Evolutionary conservation across 2,113 vertebrate species (phyloP).

Genomic region (Nipponia nippon): DNA sequence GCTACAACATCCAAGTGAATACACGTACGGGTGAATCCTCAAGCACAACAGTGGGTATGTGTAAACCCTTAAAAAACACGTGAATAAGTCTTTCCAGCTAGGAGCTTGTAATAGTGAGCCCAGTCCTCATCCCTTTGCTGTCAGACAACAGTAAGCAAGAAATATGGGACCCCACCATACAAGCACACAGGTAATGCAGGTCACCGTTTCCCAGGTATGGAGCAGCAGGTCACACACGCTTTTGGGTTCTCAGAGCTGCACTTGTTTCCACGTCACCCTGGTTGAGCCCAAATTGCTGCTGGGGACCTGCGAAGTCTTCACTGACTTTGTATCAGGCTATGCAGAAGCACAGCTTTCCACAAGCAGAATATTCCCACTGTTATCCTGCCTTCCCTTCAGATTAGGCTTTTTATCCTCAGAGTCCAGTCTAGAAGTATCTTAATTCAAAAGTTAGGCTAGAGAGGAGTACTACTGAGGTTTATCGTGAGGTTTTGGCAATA

Average conservation of each 20-base stretch:
- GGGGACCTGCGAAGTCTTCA: background rate
- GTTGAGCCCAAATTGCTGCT: background rate
- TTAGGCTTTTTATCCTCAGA: background rate
- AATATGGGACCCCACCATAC: background rate
- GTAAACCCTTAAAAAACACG: background rate
- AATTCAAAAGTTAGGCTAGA: background rate
- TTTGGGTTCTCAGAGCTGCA: background rate
- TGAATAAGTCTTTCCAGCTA: background rate
- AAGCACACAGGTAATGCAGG: background rate
- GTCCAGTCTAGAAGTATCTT: background rate
- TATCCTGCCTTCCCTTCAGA: background rate
- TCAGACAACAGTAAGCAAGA: background rate
- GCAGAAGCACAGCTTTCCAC: background rate
- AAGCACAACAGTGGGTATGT: background rate
- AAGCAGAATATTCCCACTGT: background rate
- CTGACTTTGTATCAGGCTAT: background rate
- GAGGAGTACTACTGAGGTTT: background rate
- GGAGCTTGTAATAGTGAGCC: background rate
- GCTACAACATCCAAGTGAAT: rapidly evolving
- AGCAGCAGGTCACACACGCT: background rate
- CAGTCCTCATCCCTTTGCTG: background rate
- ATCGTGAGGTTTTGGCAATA: slow-evolving; percentile 14
- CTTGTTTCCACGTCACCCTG: background rate
- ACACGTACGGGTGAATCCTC: background rate
- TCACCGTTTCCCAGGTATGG: background rate